A percentile compares a stretch with the other conserved stretches of the same genome.
Evolutionary conservation across 2,113 vertebrate genomes (phyloP).

Genomic region (Zosterops lateralis): DNA sequence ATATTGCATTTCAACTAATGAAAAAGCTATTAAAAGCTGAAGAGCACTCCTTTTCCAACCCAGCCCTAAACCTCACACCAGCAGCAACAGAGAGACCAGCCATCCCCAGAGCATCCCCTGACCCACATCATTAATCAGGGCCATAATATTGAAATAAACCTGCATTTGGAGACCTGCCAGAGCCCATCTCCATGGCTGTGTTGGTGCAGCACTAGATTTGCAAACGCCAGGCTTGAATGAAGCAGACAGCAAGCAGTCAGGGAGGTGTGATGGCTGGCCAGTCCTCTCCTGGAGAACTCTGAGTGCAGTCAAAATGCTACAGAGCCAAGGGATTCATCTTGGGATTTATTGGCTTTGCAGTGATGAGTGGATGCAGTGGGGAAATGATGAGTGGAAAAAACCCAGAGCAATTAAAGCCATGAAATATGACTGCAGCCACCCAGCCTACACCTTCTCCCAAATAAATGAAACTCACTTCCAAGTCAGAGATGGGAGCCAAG

Average conservation of each 20-base stretch:
- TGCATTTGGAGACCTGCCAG: background rate
- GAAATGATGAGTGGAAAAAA: background rate
- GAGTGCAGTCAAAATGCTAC: background rate
- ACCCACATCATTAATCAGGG: background rate
- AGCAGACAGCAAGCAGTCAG: background rate
- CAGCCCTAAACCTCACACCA: background rate
- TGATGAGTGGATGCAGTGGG: background rate
- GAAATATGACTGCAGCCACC: background rate
- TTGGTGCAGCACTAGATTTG: background rate
- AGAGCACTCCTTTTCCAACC: background rate
- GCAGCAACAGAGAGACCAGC: background rate
- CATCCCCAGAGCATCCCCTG: background rate
- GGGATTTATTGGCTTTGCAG: constrained; percentile 23
- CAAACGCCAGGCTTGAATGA: rapidly evolving
- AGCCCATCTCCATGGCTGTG: background rate
- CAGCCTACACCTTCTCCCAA: constrained; percentile 11
- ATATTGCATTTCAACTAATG: background rate
- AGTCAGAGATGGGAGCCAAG: constrained; percentile 10
- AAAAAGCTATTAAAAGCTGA: background rate
- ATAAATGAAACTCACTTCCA: background rate
- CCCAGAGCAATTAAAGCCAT: background rate
- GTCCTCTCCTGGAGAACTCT: background rate
- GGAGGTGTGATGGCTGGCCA: background rate
- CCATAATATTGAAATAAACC: background rate
- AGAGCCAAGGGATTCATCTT: background rate